Evolutionary conservation across 2,888 invertebrate species (phyloP).

Genomic region (Drosophila colorata): DNA sequence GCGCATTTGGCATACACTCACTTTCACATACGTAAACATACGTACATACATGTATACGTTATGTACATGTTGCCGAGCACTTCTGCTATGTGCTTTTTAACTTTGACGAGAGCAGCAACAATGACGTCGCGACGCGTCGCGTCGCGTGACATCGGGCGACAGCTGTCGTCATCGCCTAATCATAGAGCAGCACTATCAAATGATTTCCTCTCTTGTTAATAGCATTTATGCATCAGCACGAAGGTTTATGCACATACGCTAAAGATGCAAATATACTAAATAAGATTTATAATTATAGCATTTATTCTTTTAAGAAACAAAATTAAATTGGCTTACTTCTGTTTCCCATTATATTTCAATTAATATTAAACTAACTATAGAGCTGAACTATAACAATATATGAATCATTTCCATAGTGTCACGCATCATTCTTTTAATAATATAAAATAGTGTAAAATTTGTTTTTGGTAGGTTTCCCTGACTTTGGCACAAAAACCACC

Average conservation of each 20-base stretch:
- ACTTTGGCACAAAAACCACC: no score
- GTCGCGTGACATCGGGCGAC: constrained; percentile 9
- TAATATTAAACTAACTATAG: no score
- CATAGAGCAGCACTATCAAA: constrained; percentile 40
- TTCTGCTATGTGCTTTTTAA: constrained; percentile 6
- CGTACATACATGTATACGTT: constrained; percentile 1
- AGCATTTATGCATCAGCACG: no score
- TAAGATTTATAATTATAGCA: not conserved
- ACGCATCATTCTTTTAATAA: no score
- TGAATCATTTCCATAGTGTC: no score
- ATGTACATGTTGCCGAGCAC: constrained; percentile 11
- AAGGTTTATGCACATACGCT: no score
- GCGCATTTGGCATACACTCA: constrained; percentile 57
- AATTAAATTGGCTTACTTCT: no score
- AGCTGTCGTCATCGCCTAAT: constrained; percentile 44
- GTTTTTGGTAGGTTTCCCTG: no score
- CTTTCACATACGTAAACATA: constrained; percentile 3
- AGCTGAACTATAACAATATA: no score
- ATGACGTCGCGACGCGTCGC: constrained; percentile 59
- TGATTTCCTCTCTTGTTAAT: constrained; percentile 51
- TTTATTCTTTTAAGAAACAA: not conserved
- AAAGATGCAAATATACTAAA: not conserved
- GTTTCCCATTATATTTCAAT: no score
- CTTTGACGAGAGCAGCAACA: constrained; percentile 5
- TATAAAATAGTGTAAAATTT: no score